Evolutionary conservation across 2,113 vertebrate genomes (phyloP).

Genomic region (Parus major): DNA sequence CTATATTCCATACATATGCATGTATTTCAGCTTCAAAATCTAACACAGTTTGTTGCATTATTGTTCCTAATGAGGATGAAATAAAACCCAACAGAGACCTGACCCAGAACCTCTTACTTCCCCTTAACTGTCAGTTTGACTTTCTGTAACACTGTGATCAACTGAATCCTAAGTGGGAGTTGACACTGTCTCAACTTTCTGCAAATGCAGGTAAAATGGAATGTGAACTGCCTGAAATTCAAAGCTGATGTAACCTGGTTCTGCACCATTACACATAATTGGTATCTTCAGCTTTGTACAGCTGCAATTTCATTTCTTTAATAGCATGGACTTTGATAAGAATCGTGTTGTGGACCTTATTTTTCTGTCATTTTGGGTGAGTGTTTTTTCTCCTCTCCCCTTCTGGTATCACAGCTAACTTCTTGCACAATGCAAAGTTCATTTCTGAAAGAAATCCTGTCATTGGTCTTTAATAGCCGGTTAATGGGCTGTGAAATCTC

Average conservation of each 20-base stretch:
- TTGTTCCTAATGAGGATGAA: slow-evolving; percentile 63
- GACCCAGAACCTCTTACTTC: slow-evolving; percentile 61
- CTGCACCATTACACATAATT: slow-evolving; percentile 64
- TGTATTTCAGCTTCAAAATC: neutral
- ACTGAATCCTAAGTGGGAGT: slow-evolving; percentile 59
- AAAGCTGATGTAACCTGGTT: slow-evolving; percentile 53
- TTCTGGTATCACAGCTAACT: slow-evolving; percentile 40
- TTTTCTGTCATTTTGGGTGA: neutral
- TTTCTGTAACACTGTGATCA: slow-evolving; percentile 68
- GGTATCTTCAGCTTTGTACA: slow-evolving; percentile 46
- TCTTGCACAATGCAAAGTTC: slow-evolving; percentile 24
- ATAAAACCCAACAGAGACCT: slow-evolving; percentile 65
- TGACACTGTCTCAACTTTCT: slow-evolving; percentile 66
- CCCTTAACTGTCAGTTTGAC: slow-evolving; percentile 64
- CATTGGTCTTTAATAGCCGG: slow-evolving; percentile 66
- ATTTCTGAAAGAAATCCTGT: slow-evolving; percentile 57
- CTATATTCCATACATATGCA: slow-evolving; percentile 29
- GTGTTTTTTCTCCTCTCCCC: neutral
- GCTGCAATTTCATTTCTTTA: slow-evolving; percentile 65
- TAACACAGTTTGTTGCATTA: slow-evolving; percentile 10
- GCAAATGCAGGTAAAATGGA: slow-evolving; percentile 54
- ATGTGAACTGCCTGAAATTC: slow-evolving; percentile 58
- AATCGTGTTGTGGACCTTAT: neutral
- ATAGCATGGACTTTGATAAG: slow-evolving; percentile 52
- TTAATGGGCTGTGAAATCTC: slow-evolving; percentile 75